A percentile compares a stretch with the other conserved stretches of the same genome.
Evolutionary conservation across 2,888 invertebrate species (phyloP).

Genomic region (Spisula subtruncata): DNA sequence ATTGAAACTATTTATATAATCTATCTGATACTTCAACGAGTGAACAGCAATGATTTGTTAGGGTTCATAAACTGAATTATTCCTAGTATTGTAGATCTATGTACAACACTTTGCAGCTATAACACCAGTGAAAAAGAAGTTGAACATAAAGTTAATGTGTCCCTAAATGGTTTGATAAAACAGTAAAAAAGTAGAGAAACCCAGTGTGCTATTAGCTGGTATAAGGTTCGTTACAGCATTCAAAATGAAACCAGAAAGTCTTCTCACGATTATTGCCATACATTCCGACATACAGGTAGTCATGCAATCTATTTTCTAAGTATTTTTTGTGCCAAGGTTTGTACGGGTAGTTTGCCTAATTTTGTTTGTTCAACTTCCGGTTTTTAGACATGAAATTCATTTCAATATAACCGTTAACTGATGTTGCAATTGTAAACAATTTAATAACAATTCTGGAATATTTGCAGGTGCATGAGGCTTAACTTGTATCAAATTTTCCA

Average conservation of each 20-base stretch:
- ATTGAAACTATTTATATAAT: too few species aligned
- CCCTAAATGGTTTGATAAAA: too few species aligned
- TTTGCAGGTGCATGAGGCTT: neutral
- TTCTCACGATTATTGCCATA: neutral
- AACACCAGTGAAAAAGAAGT: too few species aligned
- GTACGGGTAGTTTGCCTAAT: neutral
- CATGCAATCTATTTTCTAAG: neutral
- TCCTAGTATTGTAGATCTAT: too few species aligned
- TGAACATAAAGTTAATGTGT: too few species aligned
- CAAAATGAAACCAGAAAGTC: neutral
- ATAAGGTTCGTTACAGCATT: neutral
- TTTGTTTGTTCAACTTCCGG: constrained; percentile 10
- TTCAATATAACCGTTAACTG: neutral
- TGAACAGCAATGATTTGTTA: too few species aligned
- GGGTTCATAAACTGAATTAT: too few species aligned
- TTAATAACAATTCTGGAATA: constrained; percentile 2
- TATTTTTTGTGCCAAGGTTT: neutral
- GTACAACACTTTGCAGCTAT: too few species aligned
- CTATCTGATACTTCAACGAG: too few species aligned
- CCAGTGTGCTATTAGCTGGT: too few species aligned
- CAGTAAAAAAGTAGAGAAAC: too few species aligned
- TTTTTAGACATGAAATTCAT: neutral
- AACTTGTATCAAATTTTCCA: neutral
- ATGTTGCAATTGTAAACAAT: constrained; percentile 19
- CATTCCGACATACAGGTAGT: neutral